Evolutionary conservation across 1,140 invertebrate genomes (phyloP).

Genomic region (Drosophila subobscura): DNA sequence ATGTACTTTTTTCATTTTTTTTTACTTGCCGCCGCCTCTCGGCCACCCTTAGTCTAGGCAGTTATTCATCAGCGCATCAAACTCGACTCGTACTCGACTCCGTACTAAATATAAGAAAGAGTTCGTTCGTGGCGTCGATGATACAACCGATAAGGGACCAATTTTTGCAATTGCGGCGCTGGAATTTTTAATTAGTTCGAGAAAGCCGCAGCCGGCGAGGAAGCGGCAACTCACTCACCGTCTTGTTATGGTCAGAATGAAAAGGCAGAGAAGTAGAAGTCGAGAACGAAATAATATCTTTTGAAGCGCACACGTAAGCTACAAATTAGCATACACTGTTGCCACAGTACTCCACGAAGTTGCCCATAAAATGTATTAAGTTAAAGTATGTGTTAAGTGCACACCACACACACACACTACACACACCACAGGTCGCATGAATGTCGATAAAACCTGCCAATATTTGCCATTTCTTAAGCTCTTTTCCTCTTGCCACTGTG

Average conservation of each 20-base stretch:
- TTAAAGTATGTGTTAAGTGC: constrained; percentile 70
- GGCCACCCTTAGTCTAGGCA: constrained; percentile 53
- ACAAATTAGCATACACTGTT: constrained; percentile 66
- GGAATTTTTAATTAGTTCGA: constrained; percentile 80
- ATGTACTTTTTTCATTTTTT: constrained; percentile 59
- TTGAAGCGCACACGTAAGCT: constrained; percentile 46
- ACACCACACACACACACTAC: constrained; percentile 44
- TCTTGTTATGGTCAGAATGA: background rate
- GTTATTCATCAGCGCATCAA: constrained; percentile 82
- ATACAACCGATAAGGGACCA: constrained; percentile 82
- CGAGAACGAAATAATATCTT: constrained; percentile 39
- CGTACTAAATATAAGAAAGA: constrained; percentile 22
- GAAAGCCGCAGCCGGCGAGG: constrained; percentile 45
- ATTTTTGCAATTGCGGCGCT: constrained; percentile 78
- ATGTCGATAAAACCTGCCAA: constrained; percentile 1
- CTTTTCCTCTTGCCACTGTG: too few species aligned
- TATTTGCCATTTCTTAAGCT: too few species aligned
- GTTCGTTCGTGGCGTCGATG: constrained; percentile 75
- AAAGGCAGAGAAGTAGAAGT: constrained; percentile 11
- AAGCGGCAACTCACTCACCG: background rate
- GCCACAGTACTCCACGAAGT: constrained; percentile 7
- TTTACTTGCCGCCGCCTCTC: constrained; percentile 4
- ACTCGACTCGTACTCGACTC: too few species aligned
- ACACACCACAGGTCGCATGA: constrained; percentile 45
- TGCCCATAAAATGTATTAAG: constrained; percentile 57